phyloP scores from a whole-genome alignment of 1,140 invertebrate species.

The Nymphalis io region DNA sequence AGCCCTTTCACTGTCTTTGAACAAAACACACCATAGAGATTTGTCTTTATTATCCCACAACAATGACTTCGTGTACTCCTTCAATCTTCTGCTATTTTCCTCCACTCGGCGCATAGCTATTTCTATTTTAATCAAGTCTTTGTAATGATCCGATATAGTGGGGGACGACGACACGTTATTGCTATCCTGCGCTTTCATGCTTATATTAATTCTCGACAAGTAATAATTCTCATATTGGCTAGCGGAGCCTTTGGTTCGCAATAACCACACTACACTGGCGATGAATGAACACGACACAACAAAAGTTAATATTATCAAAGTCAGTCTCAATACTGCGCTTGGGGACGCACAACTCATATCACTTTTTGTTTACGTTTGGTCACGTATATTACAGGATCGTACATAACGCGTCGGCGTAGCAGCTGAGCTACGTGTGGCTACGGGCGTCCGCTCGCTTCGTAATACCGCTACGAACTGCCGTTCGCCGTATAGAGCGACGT shows the following conservation, averaged over 20 bases:
- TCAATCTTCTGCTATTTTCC: constrained; percentile 77
- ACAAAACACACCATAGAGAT: constrained; percentile 80
- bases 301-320: constrained; percentile 72
- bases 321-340: constrained; percentile 66
- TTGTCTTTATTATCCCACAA: constrained; percentile 81
- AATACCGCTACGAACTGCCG: constrained; percentile 64
- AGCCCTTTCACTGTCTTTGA: constrained; percentile 73
- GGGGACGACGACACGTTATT: constrained; percentile 59
- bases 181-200: constrained; percentile 53
- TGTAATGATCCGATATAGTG: constrained; percentile 73
- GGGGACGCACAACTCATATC: constrained; percentile 78
- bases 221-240: constrained; percentile 79
- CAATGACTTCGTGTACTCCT: constrained; percentile 77
- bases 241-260: constrained; percentile 58
- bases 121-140: constrained; percentile 80
- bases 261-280: constrained; percentile 73
- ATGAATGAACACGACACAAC: constrained; percentile 71
- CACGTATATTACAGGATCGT: constrained; percentile 58
- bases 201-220: constrained; percentile 80
- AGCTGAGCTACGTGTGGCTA: constrained; percentile 53
- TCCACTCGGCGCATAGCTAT: constrained; percentile 78
- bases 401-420: constrained; percentile 71
- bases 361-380: constrained; percentile 76
- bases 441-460: constrained; percentile 60
- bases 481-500: constrained; percentile 37